Conservation (phyloP, 2,113 vertebrate genomes). For the Rhinolophus sinicus region DNA sequence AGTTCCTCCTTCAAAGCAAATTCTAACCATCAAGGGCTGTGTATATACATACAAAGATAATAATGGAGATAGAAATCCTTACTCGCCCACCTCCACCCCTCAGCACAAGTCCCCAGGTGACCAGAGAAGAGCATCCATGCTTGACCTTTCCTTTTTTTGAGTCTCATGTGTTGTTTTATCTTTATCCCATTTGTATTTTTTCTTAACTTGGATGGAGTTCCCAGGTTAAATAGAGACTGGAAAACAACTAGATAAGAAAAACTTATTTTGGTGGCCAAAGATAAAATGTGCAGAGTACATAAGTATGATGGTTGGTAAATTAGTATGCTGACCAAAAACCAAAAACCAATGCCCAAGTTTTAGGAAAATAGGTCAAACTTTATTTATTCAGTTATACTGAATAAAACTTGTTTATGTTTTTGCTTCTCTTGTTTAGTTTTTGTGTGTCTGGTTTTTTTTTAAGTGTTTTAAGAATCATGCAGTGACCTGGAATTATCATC, state of each 20-base stretch:
- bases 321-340: background rate
- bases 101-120: background rate
- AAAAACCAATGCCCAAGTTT: slow-evolving; percentile 26
- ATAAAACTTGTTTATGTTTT: background rate
- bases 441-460: background rate
- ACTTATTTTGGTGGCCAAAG: background rate
- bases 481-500: background rate
- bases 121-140: background rate
- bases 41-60: background rate
- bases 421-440: background rate
- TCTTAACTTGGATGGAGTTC: background rate
- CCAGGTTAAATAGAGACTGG: background rate
- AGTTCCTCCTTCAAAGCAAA: slow-evolving; percentile 16
- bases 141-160: background rate
- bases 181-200: slow-evolving; percentile 1
- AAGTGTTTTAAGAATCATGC: slow-evolving; percentile 16
- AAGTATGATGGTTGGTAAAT: slow-evolving; percentile 5
- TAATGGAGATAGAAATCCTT: background rate
- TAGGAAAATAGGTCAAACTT: slow-evolving; percentile 42
- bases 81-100: fast-evolving
- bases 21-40: background rate
- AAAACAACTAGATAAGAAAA: slow-evolving; percentile 30
- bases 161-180: background rate
- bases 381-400: background rate
- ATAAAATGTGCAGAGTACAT: background rate